phyloP scores from a whole-genome alignment of 2,797 vertebrate genomes.

The Manis pentadactyla region DNA sequence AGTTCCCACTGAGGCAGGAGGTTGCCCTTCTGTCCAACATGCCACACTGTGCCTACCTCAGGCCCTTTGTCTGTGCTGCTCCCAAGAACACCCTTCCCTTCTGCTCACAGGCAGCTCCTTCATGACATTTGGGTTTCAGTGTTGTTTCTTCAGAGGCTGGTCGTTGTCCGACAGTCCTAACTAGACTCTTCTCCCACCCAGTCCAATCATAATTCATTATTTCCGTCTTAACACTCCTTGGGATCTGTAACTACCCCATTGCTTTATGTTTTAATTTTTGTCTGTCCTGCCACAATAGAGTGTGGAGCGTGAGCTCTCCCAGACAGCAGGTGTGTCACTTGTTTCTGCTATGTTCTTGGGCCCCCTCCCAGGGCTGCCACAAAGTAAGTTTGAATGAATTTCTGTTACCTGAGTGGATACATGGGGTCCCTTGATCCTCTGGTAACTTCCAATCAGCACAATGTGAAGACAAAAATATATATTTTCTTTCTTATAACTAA shows the following conservation, averaged over 20 bases:
- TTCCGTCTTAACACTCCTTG: not conserved
- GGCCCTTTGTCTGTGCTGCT: not conserved
- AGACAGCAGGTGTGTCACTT: not conserved
- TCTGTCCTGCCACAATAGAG: not conserved
- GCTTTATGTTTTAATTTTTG: not conserved
- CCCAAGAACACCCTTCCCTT: not conserved
- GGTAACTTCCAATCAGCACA: not conserved
- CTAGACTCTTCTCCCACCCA: not conserved
- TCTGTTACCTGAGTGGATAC: not conserved
- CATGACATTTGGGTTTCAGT: not conserved
- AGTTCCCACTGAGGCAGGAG: not conserved
- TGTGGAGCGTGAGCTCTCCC: not conserved
- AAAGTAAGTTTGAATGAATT: not conserved
- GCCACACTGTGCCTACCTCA: not conserved
- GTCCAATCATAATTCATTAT: not conserved
- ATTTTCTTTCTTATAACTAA: not conserved
- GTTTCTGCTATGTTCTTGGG: not conserved
- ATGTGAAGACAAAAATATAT: not conserved
- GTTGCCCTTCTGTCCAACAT: not conserved
- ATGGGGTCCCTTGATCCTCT: not conserved
- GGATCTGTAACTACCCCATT: not conserved
- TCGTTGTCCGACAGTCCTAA: not conserved
- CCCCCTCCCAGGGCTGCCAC: not conserved
- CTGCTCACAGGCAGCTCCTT: not conserved
- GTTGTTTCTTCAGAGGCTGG: not conserved